Evolutionary conservation across 2,113 vertebrate species (phyloP), one percentile per base, ranked within the genome.

Genomic region (Albula goreensis): DNA sequence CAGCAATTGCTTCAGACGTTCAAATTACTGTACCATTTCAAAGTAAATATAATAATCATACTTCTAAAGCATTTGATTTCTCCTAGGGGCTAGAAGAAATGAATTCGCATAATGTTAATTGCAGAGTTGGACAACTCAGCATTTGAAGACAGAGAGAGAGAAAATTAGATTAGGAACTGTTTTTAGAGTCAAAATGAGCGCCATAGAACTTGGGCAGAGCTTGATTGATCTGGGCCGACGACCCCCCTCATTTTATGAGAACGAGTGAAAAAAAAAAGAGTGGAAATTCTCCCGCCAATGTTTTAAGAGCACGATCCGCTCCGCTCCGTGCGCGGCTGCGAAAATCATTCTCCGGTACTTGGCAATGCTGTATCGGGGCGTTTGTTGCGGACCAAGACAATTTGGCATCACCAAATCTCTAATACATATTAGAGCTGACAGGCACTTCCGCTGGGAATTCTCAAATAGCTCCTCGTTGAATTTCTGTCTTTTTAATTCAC

Each of bases 281-380:
- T 88, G 5, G 11, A 41, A 41, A 41, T 41, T 86, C 74, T 89
- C 90, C 94, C 94, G 94, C 90, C 91, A 85, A 92, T 92, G 84
- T 90, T 91, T 92, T 95, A 93, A 93, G 81, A 84, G 81, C 53
- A 50, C 80, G 89, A 86, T 91, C 83, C 88, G 81, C 80, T 83
- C 4, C 0, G 84, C 50, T 81, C 86, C 83, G 87, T 77, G 78
- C 82, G 90, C 82, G 90, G 88, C 86, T 13, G 80, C 87, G 91
- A 90, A 91, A 92, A 88, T 92, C 91, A 91, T 87, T 85, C 53
- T 80, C 81, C 25, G 86, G 82, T 84, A 77, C 88, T 86, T 89
- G 88, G 91, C 86, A 89, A 84, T 84, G 15, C 17, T 15, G 52
- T 57, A 49, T 11, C 50, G 8, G 15, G 50, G 49, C 70, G 80